Evolutionary conservation across 1,140 invertebrate species (phyloP), one percentile per base, ranked within the genome.

Genomic region (Arion vulgaris): DNA sequence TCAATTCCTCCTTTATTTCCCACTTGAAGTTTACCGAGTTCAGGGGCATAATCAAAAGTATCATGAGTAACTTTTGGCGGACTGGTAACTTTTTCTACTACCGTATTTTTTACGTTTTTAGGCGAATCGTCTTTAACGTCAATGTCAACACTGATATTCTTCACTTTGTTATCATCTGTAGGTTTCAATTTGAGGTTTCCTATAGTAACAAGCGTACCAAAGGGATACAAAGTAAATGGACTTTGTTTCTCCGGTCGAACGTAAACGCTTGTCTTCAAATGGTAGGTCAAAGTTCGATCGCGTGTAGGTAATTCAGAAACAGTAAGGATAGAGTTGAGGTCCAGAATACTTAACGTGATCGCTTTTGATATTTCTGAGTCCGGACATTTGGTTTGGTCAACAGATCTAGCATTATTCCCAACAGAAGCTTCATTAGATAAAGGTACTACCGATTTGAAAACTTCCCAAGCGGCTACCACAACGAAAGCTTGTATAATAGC

Each of bases 401-500:
- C 1, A 53, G 49, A 53, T 36, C 74, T 9, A 28, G 41, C 74
- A 36, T 76, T 36, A 1, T 38, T 36, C 32, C 1, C 5, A 4
- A 11, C 4, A 4, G 2, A 1, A 32, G 2, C 49, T 51, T 53
- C n/a, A 19, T 36, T 34, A 7, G n/a, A 28, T 15, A 32, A 19
- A 26, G 41, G 34, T n/a, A 36, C 4, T 38, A 41, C 1, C 36
- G 7, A 23, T 34, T 76, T 78, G 1, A 78, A 34, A 1, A 36
- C 17, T 11, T 62, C 34, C 76, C 76, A 78, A 5, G 49, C 5
- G 0, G 36, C 53, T 2, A 66, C 45, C 13, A 66, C 57, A 32
- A 78, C 2, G n/a, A 78, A 1, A 38, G 45, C 53, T 66, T 78
- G 76, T 57, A 78, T 17, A 45, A 66, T n/a, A 19, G 57, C 57